Conservation (phyloP, 2,888 invertebrate species). For the Cephalotes varians region DNA sequence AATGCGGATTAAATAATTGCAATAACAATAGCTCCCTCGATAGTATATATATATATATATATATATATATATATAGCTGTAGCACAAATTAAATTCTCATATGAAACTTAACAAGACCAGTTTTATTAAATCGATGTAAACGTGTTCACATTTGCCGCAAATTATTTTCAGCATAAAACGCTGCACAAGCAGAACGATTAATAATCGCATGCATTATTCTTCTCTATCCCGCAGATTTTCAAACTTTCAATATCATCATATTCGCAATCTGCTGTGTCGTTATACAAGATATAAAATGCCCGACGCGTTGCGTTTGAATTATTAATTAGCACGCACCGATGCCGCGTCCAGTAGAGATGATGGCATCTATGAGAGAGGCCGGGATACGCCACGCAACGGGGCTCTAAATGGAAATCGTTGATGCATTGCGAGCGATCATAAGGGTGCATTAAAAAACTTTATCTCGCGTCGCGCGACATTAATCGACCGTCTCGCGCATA, state of each 20-base stretch:
- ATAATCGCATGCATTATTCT: conserved; percentile 52
- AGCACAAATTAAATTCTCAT: conserved; percentile 37
- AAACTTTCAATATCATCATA: conserved; percentile 48
- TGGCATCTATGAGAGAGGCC: conserved; percentile 41
- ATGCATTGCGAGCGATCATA: conserved; percentile 53
- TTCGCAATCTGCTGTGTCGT: conserved; percentile 38
- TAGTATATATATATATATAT: neutral
- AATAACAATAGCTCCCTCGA: conserved; percentile 26
- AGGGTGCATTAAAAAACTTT: conserved; percentile 56
- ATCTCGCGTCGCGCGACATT: conserved; percentile 54
- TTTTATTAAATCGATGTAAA: conserved; percentile 39
- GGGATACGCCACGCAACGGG: conserved; percentile 8
- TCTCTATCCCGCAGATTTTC: conserved; percentile 43
- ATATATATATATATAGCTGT: neutral
- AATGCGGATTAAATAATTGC: conserved; percentile 28
- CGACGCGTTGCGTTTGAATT: conserved; percentile 47
- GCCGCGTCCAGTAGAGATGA: conserved; percentile 24
- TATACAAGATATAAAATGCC: conserved; percentile 28
- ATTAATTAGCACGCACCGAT: conserved; percentile 45
- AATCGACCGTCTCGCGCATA: conserved; percentile 55
- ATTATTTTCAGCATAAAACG: conserved; percentile 28
- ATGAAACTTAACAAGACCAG: conserved; percentile 14
- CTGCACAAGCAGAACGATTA: conserved; percentile 16
- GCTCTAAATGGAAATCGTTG: conserved; percentile 50
- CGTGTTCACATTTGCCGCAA: conserved; percentile 24